These are phyloP conservation scores for Tortrix viridana DNA, from an alignment of 2,888 invertebrate genomes.

Conservation along the genomic window DNA sequence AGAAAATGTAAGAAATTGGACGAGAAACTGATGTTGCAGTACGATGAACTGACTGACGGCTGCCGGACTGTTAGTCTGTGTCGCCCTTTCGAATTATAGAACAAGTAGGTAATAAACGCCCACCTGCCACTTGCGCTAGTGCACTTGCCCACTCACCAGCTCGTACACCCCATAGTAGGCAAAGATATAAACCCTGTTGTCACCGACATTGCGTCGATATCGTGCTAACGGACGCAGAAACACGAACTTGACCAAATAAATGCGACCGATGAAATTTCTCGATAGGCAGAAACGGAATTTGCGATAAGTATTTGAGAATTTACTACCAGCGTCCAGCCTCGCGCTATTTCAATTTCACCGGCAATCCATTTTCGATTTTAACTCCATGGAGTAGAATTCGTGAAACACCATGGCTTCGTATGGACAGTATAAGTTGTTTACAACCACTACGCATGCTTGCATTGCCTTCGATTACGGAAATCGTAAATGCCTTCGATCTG, in stretches of 20 bases:
- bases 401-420: background rate
- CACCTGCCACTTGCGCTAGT: no score
- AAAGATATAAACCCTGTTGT: background rate
- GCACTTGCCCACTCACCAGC: no score
- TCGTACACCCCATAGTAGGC: no score
- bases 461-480: constrained; percentile 49
- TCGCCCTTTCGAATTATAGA: no score
- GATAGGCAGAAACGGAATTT: constrained; percentile 24
- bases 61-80: no score
- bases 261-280: constrained; percentile 14
- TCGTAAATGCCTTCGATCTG: constrained; percentile 38
- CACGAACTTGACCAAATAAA: constrained; percentile 10
- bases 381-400: background rate
- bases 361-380: constrained; percentile 17
- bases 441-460: constrained; percentile 44
- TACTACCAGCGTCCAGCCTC: background rate
- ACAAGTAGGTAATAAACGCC: no score
- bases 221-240: background rate
- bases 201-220: background rate
- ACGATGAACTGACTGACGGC: no score
- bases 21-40: no score
- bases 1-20: no score
- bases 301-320: constrained; percentile 15
- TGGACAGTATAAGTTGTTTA: constrained; percentile 43
- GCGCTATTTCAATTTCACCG: background rate